These are phyloP conservation scores for Nothocercus nigrocapillus DNA, from an alignment of 2,113 vertebrate genomes.

Conservation along the genomic window DNA sequence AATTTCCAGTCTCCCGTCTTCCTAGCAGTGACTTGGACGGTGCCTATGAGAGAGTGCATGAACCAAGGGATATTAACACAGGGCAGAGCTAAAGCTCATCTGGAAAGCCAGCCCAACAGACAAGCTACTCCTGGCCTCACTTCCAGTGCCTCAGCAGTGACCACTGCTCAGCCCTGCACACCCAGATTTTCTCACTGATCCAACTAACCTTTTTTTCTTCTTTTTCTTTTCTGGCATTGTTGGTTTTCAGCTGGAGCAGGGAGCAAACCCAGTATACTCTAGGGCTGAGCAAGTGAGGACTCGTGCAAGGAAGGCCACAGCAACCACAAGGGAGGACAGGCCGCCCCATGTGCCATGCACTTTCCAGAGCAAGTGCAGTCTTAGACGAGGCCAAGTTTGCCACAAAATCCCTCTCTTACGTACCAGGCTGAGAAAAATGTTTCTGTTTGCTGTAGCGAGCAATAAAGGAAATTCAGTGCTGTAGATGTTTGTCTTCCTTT, in stretches of 20 bases:
- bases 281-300: background rate
- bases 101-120: background rate
- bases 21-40: background rate
- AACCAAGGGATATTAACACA: background rate
- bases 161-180: background rate
- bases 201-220: background rate
- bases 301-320: background rate
- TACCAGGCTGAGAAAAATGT: background rate
- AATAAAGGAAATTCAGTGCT: background rate
- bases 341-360: background rate
- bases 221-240: background rate
- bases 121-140: background rate
- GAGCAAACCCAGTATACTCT: background rate
- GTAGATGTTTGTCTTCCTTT: background rate
- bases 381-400: background rate
- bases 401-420: background rate
- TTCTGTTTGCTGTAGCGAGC: background rate
- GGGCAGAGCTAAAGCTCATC: background rate
- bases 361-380: background rate
- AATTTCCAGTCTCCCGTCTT: background rate
- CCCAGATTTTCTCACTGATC: background rate
- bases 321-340: background rate
- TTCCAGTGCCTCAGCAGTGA: background rate
- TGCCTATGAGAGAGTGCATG: background rate
- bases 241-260: background rate